These are phyloP conservation scores for Premnoplex brunnescens DNA, from an alignment of 2,797 vertebrate species.

Conservation along the genomic window DNA sequence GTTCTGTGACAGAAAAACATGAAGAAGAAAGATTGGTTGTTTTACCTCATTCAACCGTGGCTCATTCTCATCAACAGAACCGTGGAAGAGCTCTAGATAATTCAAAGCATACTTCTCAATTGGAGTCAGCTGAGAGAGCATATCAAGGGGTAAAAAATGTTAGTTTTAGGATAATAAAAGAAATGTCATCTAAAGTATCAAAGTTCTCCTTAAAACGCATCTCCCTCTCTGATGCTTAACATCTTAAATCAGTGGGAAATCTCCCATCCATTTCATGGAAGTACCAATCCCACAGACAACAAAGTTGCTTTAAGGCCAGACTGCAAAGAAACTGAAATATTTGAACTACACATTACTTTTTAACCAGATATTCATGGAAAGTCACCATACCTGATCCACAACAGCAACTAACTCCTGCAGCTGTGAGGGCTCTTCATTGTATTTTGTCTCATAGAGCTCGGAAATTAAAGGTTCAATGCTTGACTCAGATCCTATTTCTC, in stretches of 20 bases:
- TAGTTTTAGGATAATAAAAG: not conserved
- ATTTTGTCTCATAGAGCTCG: conserved; percentile 61
- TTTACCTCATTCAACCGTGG: conserved; percentile 80
- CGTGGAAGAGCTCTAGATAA: conserved; percentile 88
- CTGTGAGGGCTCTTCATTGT: conserved; percentile 77
- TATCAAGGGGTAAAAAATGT: not conserved
- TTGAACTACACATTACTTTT: not conserved
- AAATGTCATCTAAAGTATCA: not conserved
- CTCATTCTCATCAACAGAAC: conserved; percentile 78
- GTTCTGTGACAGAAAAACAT: not conserved
- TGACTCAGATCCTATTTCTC: conserved; percentile 8
- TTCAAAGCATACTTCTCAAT: conserved; percentile 93
- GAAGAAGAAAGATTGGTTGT: not conserved
- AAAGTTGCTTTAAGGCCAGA: not conserved
- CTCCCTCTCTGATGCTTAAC: not conserved
- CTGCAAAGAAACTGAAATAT: not conserved
- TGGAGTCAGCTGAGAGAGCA: conserved; percentile 85
- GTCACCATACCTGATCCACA: conserved; percentile 84
- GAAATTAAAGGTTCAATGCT: conserved; percentile 50
- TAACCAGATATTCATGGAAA: not conserved
- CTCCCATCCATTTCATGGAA: not conserved
- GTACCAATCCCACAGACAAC: not conserved
- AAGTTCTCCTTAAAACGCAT: not conserved
- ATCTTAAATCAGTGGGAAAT: not conserved
- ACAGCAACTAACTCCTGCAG: conserved; percentile 87